Percentiles rank a stretch among this genome's conserved stretches.
Conservation (phyloP, 2,797 vertebrate species). For the Avahi laniger region DNA sequence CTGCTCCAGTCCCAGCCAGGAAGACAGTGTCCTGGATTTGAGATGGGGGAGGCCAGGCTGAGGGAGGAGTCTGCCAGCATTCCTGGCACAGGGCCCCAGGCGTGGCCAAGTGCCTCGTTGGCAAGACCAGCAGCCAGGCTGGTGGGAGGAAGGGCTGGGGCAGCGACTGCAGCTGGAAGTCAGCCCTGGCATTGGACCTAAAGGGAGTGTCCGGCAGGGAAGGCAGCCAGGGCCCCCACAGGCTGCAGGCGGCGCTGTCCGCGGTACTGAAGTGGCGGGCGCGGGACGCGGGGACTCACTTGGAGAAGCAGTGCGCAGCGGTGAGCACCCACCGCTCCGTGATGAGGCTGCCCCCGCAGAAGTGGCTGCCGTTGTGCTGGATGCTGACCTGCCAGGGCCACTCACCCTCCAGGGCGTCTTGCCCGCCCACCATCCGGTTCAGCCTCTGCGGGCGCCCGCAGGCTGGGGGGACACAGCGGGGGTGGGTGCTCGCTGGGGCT, state of each 20-base stretch:
- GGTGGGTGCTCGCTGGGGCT: not conserved
- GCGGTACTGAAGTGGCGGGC: not conserved
- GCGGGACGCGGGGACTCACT: constrained; percentile 57
- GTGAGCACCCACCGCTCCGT: constrained; percentile 76
- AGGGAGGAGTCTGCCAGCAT: not conserved
- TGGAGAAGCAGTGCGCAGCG: constrained; percentile 76
- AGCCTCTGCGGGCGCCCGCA: constrained; percentile 65
- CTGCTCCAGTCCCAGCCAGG: not conserved
- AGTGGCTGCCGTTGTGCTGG: constrained; percentile 71
- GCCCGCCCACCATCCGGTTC: constrained; percentile 77
- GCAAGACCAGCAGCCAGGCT: too few species aligned
- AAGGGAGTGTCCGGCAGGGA: not conserved
- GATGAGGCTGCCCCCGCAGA: constrained; percentile 87
- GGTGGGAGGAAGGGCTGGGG: not conserved
- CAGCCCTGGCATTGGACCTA: not conserved
- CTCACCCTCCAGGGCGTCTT: constrained; percentile 68
- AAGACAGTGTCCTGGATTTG: not conserved
- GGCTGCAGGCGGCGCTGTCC: not conserved
- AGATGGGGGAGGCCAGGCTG: not conserved
- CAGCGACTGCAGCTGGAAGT: not conserved
- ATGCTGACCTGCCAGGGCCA: constrained; percentile 82
- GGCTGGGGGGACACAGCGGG: not conserved
- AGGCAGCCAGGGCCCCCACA: not conserved
- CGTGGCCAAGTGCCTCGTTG: not conserved
- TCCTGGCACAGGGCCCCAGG: not conserved